Conservation (phyloP, 1,140 invertebrate species). For the Drosophila lowei region DNA sequence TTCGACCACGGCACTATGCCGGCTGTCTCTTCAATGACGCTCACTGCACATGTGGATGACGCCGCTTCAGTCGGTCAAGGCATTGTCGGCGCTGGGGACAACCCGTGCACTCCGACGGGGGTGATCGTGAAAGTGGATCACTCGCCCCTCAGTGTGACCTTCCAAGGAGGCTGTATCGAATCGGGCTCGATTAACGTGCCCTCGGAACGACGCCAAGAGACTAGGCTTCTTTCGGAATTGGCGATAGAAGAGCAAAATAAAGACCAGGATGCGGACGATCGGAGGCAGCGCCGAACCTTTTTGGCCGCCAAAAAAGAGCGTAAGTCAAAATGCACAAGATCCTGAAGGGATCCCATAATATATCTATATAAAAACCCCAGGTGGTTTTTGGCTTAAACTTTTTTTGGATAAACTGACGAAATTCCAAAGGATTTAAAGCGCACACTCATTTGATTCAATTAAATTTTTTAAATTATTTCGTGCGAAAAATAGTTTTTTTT, state of each 20-base stretch:
- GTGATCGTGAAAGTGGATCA: no score
- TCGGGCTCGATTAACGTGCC: no score
- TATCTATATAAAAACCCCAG: no score
- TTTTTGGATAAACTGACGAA: no score
- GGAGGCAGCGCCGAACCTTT: background rate
- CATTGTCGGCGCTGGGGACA: background rate
- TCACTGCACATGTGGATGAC: background rate
- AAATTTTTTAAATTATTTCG: background rate
- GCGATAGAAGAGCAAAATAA: no score
- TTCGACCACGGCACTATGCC: slow-evolving; percentile 68
- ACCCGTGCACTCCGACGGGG: background rate
- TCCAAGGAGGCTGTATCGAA: slow-evolving; percentile 14
- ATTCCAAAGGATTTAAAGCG: no score
- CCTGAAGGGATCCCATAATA: no score
- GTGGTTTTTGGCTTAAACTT: no score
- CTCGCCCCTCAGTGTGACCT: background rate
- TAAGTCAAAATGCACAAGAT: slow-evolving; percentile 18
- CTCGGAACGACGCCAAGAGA: no score
- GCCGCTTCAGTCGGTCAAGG: no score
- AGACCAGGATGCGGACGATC: no score
- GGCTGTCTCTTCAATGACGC: slow-evolving; percentile 7
- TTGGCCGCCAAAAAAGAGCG: slow-evolving; percentile 22
- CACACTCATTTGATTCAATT: background rate
- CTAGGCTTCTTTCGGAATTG: no score
- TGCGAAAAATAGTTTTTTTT: background rate